Percentiles rank a stretch among this genome's conserved stretches.
phyloP scores from a whole-genome alignment of 2,888 invertebrate genomes.

The Drosophila mercatorum region DNA sequence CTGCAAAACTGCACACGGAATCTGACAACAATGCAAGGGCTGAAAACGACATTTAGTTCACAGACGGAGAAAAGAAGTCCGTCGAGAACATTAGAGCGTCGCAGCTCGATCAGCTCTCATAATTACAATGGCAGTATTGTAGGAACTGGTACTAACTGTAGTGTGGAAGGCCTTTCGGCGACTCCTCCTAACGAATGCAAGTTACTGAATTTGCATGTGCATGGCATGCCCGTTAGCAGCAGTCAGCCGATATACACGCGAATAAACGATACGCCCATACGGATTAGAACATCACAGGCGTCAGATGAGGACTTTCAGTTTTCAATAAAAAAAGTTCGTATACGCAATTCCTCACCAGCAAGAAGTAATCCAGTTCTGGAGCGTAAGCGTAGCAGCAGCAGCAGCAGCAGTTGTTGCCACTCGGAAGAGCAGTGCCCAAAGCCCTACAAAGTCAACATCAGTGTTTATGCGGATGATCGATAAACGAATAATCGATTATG shows the following conservation, averaged over 20 bases:
- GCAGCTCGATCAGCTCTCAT: slow-evolving; percentile 41
- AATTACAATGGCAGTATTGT: slow-evolving; percentile 38
- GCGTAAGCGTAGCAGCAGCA: neutral
- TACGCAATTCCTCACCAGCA: slow-evolving; percentile 24
- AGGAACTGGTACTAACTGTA: slow-evolving; percentile 6
- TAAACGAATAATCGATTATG: slow-evolving; percentile 40
- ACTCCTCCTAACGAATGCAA: slow-evolving; percentile 43
- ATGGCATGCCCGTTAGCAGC: slow-evolving; percentile 25
- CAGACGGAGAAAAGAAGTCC: neutral
- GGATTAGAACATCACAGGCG: slow-evolving; percentile 56
- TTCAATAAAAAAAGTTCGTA: slow-evolving; percentile 45
- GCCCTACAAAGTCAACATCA: slow-evolving; percentile 72
- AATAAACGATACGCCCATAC: slow-evolving; percentile 63
- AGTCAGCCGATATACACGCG: slow-evolving; percentile 48
- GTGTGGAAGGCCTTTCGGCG: slow-evolving; percentile 11
- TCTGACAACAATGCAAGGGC: slow-evolving; percentile 16
- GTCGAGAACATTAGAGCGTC: slow-evolving; percentile 15
- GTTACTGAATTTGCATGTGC: slow-evolving; percentile 46
- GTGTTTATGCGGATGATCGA: slow-evolving; percentile 71
- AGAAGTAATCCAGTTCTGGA: neutral
- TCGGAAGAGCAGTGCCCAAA: neutral
- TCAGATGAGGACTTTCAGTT: slow-evolving; percentile 39
- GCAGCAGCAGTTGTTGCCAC: neutral
- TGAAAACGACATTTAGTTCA: neutral
- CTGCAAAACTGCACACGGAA: slow-evolving; percentile 20